Conservation (phyloP, 2,113 vertebrate genomes). For the Microtus richardsoni region DNA sequence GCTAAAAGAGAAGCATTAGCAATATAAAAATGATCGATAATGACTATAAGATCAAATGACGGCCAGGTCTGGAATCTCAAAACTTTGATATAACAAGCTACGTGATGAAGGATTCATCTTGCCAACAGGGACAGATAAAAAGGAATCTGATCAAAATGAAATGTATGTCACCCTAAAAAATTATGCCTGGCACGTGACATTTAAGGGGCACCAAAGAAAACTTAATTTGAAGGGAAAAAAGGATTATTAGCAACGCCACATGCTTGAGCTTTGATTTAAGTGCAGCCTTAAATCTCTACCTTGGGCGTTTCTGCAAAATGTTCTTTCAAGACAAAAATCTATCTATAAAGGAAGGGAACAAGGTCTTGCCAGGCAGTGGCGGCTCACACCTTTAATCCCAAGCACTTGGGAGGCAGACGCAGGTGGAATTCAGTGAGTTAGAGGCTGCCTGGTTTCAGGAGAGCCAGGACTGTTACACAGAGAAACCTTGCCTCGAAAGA, state of each 20-base stretch:
- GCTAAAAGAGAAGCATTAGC: not conserved
- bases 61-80: not conserved
- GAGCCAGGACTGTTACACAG: too few relatives aligned
- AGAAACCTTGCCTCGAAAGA: too few relatives aligned
- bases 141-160: not conserved
- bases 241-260: not conserved
- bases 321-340: conserved; percentile 26
- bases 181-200: not conserved
- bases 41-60: not conserved
- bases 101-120: not conserved
- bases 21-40: not conserved
- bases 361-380: too few relatives aligned
- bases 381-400: too few relatives aligned
- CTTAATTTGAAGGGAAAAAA: not conserved
- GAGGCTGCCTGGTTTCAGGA: too few relatives aligned
- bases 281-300: not conserved
- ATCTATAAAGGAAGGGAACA: not conserved
- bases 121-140: not conserved
- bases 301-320: not conserved
- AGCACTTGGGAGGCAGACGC: too few relatives aligned
- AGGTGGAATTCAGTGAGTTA: too few relatives aligned
- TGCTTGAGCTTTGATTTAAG: not conserved
- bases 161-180: not conserved
- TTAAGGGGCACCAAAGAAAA: not conserved
- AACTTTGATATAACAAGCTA: not conserved